A percentile compares a stretch with the other conserved stretches of the same genome.
These are phyloP conservation scores for Syndactyla subalaris DNA, from an alignment of 2,797 vertebrate species.

Conservation along the genomic window DNA sequence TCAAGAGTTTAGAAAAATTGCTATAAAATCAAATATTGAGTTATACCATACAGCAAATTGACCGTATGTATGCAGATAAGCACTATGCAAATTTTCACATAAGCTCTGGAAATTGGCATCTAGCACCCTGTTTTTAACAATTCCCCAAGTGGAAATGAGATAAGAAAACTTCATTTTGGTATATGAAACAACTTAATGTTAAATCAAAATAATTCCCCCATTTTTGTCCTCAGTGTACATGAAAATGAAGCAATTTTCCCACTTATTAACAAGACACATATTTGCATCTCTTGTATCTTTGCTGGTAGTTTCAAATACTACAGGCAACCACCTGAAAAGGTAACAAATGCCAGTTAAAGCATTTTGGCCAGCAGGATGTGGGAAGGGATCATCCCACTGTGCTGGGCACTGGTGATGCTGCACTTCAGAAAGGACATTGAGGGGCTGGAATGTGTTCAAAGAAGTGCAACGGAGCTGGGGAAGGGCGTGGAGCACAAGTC, in stretches of 20 bases:
- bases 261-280: not conserved
- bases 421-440: not conserved
- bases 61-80: not conserved
- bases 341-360: not conserved
- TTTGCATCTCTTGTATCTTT: not conserved
- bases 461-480: not conserved
- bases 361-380: not conserved
- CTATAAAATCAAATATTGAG: constrained; percentile 15
- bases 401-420: not conserved
- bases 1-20: not conserved
- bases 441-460: fast-evolving
- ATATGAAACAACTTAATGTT: not conserved
- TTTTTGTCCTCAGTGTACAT: not conserved
- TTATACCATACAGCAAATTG: not conserved
- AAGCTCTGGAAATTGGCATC: not conserved
- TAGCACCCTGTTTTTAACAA: not conserved
- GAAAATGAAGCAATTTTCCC: not conserved
- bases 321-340: not conserved
- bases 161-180: not conserved
- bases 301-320: not conserved
- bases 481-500: not conserved
- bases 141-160: fast-evolving
- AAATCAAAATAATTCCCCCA: not conserved
- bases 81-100: not conserved
- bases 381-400: too few relatives aligned